Conservation (phyloP, 2,113 vertebrate genomes). For the Syrrhaptes paradoxus region DNA sequence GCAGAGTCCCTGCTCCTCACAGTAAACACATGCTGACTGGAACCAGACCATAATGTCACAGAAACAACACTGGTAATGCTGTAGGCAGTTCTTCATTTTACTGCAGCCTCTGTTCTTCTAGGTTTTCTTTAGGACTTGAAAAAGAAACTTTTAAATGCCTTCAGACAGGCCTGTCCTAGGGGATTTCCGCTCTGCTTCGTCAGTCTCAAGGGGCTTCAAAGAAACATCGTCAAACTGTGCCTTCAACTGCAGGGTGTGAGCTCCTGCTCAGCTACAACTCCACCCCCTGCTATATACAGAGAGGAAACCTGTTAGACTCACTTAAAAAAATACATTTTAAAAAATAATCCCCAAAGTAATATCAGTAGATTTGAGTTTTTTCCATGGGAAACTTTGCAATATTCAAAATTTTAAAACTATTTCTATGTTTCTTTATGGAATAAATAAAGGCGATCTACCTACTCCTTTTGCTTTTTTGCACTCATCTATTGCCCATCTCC, state of each 20-base stretch:
- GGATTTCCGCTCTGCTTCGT: background rate
- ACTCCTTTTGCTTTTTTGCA: background rate
- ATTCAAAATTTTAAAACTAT: background rate
- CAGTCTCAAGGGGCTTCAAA: background rate
- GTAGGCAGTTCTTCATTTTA: background rate
- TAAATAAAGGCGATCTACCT: background rate
- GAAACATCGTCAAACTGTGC: background rate
- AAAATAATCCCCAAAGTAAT: background rate
- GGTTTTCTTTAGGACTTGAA: background rate
- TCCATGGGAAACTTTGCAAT: background rate
- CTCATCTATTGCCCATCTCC: background rate
- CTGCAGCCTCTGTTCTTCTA: background rate
- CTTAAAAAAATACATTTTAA: background rate
- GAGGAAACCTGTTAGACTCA: background rate
- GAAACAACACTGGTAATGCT: background rate
- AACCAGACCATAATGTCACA: background rate
- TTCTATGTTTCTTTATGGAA: background rate
- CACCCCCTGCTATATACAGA: background rate
- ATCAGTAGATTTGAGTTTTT: background rate
- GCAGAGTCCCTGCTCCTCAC: background rate
- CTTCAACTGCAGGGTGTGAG: background rate
- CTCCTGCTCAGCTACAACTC: background rate
- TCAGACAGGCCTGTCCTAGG: background rate
- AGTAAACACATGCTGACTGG: background rate
- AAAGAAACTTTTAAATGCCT: background rate